These are phyloP conservation scores for Neomonachus schauinslandi DNA, from an alignment of 2,113 vertebrate genomes.

Conservation along the genomic window DNA sequence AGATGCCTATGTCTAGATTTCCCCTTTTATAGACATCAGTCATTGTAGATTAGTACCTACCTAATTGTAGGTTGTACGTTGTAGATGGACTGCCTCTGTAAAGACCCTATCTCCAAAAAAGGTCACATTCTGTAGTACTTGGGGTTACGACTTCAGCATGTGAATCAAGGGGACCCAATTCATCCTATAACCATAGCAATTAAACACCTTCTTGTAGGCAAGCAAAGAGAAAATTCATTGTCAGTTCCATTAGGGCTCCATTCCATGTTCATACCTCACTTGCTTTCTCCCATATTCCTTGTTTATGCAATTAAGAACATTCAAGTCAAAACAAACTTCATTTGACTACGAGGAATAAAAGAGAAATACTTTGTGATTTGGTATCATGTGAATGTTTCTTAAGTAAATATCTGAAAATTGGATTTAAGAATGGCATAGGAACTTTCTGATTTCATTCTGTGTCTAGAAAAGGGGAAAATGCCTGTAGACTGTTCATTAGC, in stretches of 20 bases:
- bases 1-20: not conserved
- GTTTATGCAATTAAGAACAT: conserved; percentile 3
- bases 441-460: not conserved
- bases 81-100: not conserved
- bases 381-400: not conserved
- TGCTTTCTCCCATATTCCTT: not conserved
- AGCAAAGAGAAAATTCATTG: not conserved
- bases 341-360: not conserved
- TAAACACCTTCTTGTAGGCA: not conserved
- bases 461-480: not conserved
- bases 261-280: not conserved
- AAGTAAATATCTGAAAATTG: not conserved
- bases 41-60: not conserved
- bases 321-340: not conserved
- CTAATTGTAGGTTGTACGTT: not conserved
- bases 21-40: not conserved
- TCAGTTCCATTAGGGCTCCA: not conserved
- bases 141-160: not conserved
- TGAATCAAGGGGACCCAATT: not conserved
- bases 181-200: not conserved
- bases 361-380: not conserved
- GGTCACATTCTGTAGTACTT: not conserved
- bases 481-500: not conserved
- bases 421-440: not conserved
- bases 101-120: not conserved